A percentile compares a stretch with the other conserved stretches of the same genome.
These are phyloP conservation scores for Toxotes jaculatrix DNA, from an alignment of 2,113 vertebrate genomes.

Conservation along the genomic window DNA sequence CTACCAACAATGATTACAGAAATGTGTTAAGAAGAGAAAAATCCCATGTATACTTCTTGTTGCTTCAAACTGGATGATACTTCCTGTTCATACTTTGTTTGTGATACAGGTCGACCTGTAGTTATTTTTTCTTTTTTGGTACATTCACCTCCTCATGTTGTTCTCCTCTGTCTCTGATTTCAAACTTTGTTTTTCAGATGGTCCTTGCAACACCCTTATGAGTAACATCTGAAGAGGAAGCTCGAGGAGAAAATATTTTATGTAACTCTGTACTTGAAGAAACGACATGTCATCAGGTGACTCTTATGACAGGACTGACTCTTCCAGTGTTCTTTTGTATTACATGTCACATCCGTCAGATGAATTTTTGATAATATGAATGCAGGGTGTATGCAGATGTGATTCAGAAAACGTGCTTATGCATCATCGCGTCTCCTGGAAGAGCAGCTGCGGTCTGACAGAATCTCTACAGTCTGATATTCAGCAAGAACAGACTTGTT, in stretches of 20 bases:
- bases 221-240: background rate
- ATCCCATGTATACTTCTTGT: background rate
- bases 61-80: background rate
- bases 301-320: too few species aligned
- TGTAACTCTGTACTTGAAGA: background rate
- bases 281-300: background rate
- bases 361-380: background rate
- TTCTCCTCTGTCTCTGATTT: background rate
- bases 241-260: background rate
- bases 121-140: background rate
- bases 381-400: background rate
- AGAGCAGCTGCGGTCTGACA: too few species aligned
- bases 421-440: background rate
- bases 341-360: background rate
- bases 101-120: background rate
- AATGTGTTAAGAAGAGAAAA: too few species aligned
- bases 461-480: background rate
- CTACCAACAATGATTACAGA: background rate
- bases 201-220: background rate
- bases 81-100: background rate
- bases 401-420: background rate
- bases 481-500: conserved; percentile 1
- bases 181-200: background rate
- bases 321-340: background rate
- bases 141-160: background rate